phyloP scores from a whole-genome alignment of 2,888 invertebrate genomes.

The Conistra vaccinii region DNA sequence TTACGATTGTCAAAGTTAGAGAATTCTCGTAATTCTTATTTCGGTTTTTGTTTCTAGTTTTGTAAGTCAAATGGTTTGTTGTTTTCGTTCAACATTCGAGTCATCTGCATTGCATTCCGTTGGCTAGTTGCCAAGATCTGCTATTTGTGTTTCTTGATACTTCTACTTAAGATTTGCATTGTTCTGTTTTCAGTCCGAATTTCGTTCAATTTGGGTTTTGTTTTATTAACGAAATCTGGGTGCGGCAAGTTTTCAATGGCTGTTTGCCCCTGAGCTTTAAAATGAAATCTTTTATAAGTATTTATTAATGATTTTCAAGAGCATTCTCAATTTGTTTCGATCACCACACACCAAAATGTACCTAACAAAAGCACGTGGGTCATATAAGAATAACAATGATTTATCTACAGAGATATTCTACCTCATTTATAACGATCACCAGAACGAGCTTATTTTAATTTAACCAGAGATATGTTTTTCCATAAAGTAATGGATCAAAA shows the following conservation, averaged over 20 bases:
- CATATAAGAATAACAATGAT: constrained; percentile 11
- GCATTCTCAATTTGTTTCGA: not conserved
- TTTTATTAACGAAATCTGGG: constrained; percentile 37
- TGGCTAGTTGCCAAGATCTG: constrained; percentile 53
- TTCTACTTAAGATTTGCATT: constrained; percentile 58
- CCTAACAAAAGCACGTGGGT: not conserved
- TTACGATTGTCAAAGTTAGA: constrained; percentile 19
- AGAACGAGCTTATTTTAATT: constrained; percentile 8
- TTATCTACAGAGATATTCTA: constrained; percentile 11
- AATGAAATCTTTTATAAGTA: constrained; percentile 17
- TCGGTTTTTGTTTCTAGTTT: constrained; percentile 45
- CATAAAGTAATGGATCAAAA: constrained; percentile 17
- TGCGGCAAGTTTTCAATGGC: constrained; percentile 11
- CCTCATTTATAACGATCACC: constrained; percentile 29
- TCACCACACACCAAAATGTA: too few species aligned
- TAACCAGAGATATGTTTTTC: not conserved
- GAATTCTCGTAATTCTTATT: constrained; percentile 22
- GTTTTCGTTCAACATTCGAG: constrained; percentile 53
- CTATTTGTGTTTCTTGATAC: constrained; percentile 55
- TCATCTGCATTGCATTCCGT: constrained; percentile 59
- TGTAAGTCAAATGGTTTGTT: constrained; percentile 57
- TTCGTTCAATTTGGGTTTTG: constrained; percentile 43
- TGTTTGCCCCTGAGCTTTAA: constrained; percentile 10
- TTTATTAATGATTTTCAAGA: not conserved
- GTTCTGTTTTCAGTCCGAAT: constrained; percentile 37